Evolutionary conservation across 2,113 vertebrate species (phyloP), one percentile per base, ranked within the genome.

Genomic region (Gasterosteus nipponicus): DNA sequence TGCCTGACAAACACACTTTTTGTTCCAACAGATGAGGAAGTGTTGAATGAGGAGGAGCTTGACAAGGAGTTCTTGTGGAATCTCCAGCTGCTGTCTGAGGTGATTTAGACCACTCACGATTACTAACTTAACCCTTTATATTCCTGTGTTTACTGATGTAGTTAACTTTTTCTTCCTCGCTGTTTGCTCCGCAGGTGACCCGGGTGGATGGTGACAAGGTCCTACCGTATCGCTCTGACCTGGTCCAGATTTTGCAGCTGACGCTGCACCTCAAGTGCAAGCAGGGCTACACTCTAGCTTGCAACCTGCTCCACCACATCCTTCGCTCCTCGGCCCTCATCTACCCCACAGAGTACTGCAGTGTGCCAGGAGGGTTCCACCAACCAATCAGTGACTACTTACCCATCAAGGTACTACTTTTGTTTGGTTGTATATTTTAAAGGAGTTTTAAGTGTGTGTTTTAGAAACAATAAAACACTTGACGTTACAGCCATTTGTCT

Each of bases 321-420:
- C 96, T 99, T 73, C 96, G 97, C 82, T 98, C 97, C 87, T 94
- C 95, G 60, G 97, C 94, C 57, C 96, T 99, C 81, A 96, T 96
- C 91, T 99, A 99, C 92, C 98, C 98, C 87, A 99, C 95, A 26
- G 98, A 99, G 82, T 99, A 99, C 95, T 98, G 98, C 94, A 99
- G 98, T 84, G 92, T 99, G 74, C 97, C 98, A 31, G 97, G 98
- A 35, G 97, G 98, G 86, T 99, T 99, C 92, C 93, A 95, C 87
- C 96, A 94, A 80, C 95, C 94, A 81, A 93, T 95, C 76, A 93
- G 94, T 75, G 95, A 97, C 90, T 99, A 99, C 91, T 95, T 99
- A 80, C 97, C 98, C 89, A 97, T 99, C 87, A 99, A 98, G 97
- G 98, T 95, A 94, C 26, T 39, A 35, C 38, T 64, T 54, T 15